These are phyloP conservation scores for Colinus virginianus DNA, from an alignment of 2,113 vertebrate genomes.

Conservation along the genomic window DNA sequence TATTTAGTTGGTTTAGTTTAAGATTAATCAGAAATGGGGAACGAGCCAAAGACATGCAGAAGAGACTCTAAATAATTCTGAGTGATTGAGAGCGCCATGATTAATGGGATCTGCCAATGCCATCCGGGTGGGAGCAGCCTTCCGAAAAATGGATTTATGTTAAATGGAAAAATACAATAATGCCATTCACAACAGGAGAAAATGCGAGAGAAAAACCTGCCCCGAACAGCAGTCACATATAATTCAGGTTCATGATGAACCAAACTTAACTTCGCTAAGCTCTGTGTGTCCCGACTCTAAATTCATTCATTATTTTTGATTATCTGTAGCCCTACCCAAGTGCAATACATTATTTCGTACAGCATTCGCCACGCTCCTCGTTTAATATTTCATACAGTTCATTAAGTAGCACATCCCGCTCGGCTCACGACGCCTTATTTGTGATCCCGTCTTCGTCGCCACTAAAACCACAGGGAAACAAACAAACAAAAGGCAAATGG, in stretches of 20 bases:
- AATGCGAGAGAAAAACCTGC: not conserved
- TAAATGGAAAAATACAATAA: constrained; percentile 67
- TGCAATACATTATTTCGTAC: constrained; percentile 55
- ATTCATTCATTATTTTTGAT: constrained; percentile 63
- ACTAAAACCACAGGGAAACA: not conserved
- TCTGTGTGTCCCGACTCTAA: constrained; percentile 22
- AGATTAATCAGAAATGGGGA: constrained; percentile 65
- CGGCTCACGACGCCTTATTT: constrained; percentile 46
- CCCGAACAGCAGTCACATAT: not conserved
- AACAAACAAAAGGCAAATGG: not conserved
- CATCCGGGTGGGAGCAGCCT: constrained; percentile 54
- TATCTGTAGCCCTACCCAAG: constrained; percentile 42
- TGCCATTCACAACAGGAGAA: constrained; percentile 63
- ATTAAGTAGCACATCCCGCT: constrained; percentile 56
- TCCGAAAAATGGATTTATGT: constrained; percentile 70
- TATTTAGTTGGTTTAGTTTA: constrained; percentile 57
- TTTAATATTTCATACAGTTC: constrained; percentile 73
- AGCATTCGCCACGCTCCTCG: constrained; percentile 27
- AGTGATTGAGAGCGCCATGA: constrained; percentile 66
- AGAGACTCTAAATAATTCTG: constrained; percentile 68
- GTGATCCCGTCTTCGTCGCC: not conserved
- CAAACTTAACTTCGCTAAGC: constrained; percentile 23
- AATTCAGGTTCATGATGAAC: constrained; percentile 24
- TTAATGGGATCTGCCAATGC: constrained; percentile 67
- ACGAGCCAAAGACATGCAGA: constrained; percentile 47